A percentile compares a stretch with the other conserved stretches of the same genome.
Evolutionary conservation across 1,140 invertebrate genomes (phyloP).

Genomic region (Cyphomyrmex costatus): DNA sequence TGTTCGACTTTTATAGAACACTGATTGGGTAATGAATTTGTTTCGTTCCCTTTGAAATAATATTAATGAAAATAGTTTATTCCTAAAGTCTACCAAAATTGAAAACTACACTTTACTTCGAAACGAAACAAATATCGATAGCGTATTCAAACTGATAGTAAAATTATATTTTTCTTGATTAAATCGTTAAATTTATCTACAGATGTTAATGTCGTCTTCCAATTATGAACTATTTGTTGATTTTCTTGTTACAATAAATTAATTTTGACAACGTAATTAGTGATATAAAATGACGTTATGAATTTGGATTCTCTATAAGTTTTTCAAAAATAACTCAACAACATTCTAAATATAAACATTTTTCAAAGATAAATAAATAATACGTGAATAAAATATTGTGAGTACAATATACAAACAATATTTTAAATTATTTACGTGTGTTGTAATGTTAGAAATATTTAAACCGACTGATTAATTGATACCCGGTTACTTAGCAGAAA

Average conservation of each 20-base stretch:
- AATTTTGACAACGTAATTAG: not conserved
- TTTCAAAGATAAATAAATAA: conserved; percentile 1
- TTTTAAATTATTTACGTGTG: not conserved
- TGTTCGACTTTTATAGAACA: conserved; percentile 29
- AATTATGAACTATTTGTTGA: not conserved
- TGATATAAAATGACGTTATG: not conserved
- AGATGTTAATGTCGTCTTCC: not conserved
- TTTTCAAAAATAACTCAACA: not conserved
- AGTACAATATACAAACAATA: not conserved
- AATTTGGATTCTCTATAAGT: not conserved
- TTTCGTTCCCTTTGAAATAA: conserved; percentile 10
- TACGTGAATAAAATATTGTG: not conserved
- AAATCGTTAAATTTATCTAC: conserved; percentile 17
- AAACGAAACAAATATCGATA: not conserved
- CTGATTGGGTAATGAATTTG: conserved; percentile 25
- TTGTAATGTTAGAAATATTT: not conserved
- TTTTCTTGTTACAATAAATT: not conserved
- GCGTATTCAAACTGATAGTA: not conserved
- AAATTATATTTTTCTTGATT: not conserved
- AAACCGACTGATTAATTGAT: not conserved
- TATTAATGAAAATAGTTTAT: conserved; percentile 24
- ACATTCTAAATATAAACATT: not conserved
- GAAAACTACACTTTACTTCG: not conserved
- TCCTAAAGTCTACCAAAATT: not conserved
- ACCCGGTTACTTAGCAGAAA: not conserved